Percentiles rank a stretch among this genome's conserved stretches.
Conservation (phyloP, 2,113 vertebrate genomes). For the Hypocryptadius cinnamomeus region DNA sequence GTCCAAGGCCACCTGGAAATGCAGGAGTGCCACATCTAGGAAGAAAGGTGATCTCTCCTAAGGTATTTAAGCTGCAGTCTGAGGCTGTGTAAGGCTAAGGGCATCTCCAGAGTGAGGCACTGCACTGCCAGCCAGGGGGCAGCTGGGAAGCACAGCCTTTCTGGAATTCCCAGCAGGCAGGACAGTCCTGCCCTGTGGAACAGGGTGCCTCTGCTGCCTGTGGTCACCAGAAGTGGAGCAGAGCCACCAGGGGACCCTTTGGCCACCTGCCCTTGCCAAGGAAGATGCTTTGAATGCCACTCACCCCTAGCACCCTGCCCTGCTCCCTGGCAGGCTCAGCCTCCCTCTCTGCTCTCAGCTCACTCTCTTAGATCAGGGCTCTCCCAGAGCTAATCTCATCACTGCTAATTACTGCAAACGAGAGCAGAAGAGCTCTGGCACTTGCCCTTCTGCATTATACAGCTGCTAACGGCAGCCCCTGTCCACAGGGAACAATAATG, state of each 20-base stretch:
- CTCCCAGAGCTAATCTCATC: conserved; percentile 47
- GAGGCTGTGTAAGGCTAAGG: background rate
- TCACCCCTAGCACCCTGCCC: background rate
- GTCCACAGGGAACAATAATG: background rate
- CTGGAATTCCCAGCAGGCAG: background rate
- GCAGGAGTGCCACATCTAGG: background rate
- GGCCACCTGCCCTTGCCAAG: background rate
- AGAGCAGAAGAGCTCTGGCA: conserved; percentile 27
- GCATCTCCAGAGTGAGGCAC: background rate
- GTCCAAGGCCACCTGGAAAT: background rate
- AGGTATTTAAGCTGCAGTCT: background rate
- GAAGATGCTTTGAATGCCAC: background rate
- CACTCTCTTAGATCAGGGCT: background rate
- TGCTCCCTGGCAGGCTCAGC: background rate
- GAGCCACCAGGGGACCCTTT: background rate
- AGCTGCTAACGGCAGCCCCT: background rate
- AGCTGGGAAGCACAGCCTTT: background rate
- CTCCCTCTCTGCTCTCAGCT: background rate
- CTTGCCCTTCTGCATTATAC: conserved; percentile 35
- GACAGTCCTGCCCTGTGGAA: background rate
- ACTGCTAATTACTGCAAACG: conserved; percentile 36
- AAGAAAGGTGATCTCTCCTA: background rate
- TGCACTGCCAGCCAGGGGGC: background rate
- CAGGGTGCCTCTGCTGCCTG: background rate
- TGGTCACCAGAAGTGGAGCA: background rate